These are phyloP conservation scores for Zeuzera pyrina DNA, from an alignment of 2,888 invertebrate species.

Conservation along the genomic window DNA sequence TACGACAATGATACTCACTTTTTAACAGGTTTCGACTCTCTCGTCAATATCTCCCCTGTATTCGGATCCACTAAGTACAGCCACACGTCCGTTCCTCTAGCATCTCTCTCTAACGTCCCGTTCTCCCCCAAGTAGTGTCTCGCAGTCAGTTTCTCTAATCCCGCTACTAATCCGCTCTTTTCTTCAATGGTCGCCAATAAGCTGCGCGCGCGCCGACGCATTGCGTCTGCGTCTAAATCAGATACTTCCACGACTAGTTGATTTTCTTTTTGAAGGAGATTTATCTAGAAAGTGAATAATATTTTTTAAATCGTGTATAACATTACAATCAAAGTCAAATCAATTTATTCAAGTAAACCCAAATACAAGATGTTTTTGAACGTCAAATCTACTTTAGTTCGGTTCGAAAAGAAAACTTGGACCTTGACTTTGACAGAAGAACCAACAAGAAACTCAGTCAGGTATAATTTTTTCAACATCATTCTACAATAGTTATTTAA, in stretches of 20 bases:
- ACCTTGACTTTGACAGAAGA: too few relatives aligned
- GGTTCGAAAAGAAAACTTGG: too few relatives aligned
- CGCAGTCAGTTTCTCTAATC: slow-evolving; percentile 88
- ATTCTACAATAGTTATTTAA: too few relatives aligned
- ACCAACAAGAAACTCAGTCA: too few relatives aligned
- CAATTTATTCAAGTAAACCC: too few relatives aligned
- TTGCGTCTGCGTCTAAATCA: slow-evolving; percentile 80
- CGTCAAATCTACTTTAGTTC: too few relatives aligned
- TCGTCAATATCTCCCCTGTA: slow-evolving; percentile 80
- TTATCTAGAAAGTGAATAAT: slow-evolving; percentile 66
- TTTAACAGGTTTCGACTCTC: slow-evolving; percentile 80
- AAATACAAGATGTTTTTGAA: too few relatives aligned
- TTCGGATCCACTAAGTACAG: slow-evolving; percentile 88
- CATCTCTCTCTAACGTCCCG: slow-evolving; percentile 81
- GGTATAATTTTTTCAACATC: too few relatives aligned
- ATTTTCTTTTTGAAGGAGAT: slow-evolving; percentile 84
- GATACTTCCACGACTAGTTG: slow-evolving; percentile 85
- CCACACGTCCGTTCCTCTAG: slow-evolving; percentile 88
- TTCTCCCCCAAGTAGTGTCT: slow-evolving; percentile 82
- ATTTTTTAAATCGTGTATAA: neutral
- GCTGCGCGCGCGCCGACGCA: slow-evolving; percentile 67
- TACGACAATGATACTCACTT: slow-evolving; percentile 64
- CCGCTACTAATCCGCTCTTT: slow-evolving; percentile 81
- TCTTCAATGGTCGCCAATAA: slow-evolving; percentile 77
- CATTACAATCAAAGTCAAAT: too few relatives aligned